A percentile compares a stretch with the other conserved stretches of the same genome.
These are phyloP conservation scores for Lycia hirtaria DNA, from an alignment of 2,888 invertebrate species.

Conservation along the genomic window DNA sequence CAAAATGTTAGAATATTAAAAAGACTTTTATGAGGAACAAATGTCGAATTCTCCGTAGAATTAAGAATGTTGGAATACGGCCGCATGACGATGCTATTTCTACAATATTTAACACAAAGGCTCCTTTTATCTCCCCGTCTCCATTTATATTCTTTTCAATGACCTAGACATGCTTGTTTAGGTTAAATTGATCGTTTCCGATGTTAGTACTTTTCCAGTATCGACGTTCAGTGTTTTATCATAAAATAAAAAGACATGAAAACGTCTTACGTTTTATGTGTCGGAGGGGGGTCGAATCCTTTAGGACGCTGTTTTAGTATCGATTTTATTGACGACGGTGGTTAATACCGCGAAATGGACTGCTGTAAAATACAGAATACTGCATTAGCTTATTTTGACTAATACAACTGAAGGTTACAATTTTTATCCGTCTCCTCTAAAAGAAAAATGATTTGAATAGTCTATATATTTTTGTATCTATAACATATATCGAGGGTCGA, in stretches of 20 bases:
- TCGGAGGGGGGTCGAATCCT: conserved; percentile 13
- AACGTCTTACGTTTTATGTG: conserved; percentile 31
- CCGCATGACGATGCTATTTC: not conserved
- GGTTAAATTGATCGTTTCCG: conserved; percentile 31
- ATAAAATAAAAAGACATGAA: conserved; percentile 34
- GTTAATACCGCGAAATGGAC: conserved; percentile 17
- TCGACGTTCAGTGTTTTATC: conserved; percentile 26
- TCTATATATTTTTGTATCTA: no score
- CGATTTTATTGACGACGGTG: conserved; percentile 42
- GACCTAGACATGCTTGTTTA: conserved; percentile 22
- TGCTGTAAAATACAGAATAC: conserved; percentile 27
- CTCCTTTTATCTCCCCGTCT: not conserved
- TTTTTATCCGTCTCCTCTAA: no score
- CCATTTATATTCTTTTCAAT: conserved; percentile 21
- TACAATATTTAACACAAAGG: not conserved
- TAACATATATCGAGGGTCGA: no score
- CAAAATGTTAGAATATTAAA: no score
- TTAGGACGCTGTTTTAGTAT: conserved; percentile 39
- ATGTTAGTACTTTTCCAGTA: conserved; percentile 31
- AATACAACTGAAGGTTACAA: not conserved
- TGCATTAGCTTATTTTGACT: not conserved
- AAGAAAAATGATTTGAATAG: no score
- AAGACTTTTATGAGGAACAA: not conserved
- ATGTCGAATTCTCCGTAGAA: not conserved
- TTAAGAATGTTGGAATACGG: not conserved